Percentiles rank a stretch among this genome's conserved stretches.
phyloP scores from a whole-genome alignment of 2,113 vertebrate species.

The Pycnonotus jocosus region DNA sequence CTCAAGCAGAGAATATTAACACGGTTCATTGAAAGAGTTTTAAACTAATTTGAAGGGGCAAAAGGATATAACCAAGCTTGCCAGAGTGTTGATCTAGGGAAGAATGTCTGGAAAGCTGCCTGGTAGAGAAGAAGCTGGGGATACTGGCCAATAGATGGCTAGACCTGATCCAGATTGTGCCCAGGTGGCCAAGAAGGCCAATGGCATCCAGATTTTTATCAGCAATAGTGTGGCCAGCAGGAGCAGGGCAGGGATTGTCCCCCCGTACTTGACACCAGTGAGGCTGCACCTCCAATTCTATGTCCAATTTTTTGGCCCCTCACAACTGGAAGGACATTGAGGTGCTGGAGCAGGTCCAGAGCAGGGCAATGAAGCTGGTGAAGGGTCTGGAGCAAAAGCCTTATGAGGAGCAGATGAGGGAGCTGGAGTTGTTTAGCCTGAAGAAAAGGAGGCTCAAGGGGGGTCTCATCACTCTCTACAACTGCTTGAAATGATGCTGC shows the following conservation, averaged over 20 bases:
- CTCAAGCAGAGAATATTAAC: neutral
- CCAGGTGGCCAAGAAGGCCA: neutral
- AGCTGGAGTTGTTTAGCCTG: neutral
- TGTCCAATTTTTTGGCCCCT: neutral
- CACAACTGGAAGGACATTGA: neutral
- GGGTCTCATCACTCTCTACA: accelerated
- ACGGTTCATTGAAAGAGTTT: neutral
- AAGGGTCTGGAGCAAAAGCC: neutral
- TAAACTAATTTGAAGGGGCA: neutral
- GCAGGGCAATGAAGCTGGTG: neutral
- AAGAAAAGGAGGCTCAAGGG: neutral
- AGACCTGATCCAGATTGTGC: neutral
- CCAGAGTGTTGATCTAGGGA: too few species aligned
- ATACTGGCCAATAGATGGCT: neutral
- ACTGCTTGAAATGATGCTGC: neutral
- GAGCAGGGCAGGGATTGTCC: neutral
- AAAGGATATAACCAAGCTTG: neutral
- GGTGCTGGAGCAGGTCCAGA: neutral
- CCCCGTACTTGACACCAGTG: too few species aligned
- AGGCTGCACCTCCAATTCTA: accelerated
- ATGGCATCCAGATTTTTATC: neutral
- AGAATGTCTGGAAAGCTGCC: neutral
- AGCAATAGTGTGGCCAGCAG: neutral
- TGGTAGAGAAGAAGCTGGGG: neutral
- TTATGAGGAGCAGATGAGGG: accelerated